phyloP scores from a whole-genome alignment of 2,113 vertebrate species.

The Semnopithecus entellus region DNA sequence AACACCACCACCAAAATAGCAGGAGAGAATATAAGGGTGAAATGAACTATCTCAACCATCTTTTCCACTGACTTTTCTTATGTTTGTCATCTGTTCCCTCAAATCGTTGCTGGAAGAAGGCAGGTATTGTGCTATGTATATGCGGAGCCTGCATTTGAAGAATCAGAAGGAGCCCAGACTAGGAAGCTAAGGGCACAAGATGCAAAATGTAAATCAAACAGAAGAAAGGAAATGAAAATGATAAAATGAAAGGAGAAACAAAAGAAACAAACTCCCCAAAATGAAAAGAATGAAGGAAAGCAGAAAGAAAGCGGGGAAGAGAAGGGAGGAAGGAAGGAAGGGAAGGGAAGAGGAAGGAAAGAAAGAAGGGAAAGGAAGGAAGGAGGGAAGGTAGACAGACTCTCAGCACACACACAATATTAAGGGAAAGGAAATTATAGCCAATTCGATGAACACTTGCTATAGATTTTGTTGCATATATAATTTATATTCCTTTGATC shows the following conservation, averaged over 20 bases:
- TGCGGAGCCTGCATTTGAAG: neutral
- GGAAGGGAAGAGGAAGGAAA: neutral
- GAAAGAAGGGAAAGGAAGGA: fast-evolving
- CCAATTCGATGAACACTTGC: conserved; percentile 57
- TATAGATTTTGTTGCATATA: conserved; percentile 64
- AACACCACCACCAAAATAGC: neutral
- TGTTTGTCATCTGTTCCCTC: neutral
- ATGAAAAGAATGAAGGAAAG: neutral
- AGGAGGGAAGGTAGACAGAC: neutral
- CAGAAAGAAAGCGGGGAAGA: neutral
- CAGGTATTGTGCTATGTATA: neutral
- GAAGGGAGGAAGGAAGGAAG: neutral
- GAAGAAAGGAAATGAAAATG: neutral
- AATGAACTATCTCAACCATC: neutral
- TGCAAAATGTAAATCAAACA: neutral
- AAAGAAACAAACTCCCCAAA: neutral
- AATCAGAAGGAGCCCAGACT: neutral
- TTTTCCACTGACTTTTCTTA: neutral
- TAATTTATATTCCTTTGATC: conserved; percentile 69
- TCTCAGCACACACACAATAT: neutral
- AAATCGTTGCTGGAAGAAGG: neutral
- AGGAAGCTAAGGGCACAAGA: conserved; percentile 32
- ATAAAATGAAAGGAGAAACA: neutral
- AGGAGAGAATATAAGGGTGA: neutral
- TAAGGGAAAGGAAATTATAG: conserved; percentile 62